These are phyloP conservation scores for Lethrus apterus DNA, from an alignment of 1,140 invertebrate genomes.

Conservation along the genomic window DNA sequence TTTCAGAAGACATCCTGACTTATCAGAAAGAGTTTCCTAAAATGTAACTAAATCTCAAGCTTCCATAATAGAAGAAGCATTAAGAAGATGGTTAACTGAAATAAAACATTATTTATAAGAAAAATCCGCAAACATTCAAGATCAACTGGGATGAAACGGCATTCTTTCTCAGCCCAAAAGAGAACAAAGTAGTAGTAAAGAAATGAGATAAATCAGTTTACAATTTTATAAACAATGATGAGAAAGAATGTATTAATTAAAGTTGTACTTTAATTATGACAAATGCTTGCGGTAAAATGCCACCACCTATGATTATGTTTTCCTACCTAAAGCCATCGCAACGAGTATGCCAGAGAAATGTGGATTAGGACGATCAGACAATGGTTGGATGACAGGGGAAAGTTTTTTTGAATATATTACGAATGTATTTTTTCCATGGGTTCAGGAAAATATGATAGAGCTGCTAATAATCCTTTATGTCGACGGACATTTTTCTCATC, in stretches of 20 bases:
- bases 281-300: constrained; percentile 12
- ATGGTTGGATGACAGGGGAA: constrained; percentile 39
- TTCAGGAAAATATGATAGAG: constrained; percentile 27
- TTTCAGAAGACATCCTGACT: constrained; percentile 27
- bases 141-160: constrained; percentile 39
- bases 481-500: constrained; percentile 35
- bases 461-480: constrained; percentile 35
- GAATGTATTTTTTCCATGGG: constrained; percentile 34
- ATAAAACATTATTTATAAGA: constrained; percentile 19
- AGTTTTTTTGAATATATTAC: constrained; percentile 39
- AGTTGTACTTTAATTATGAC: constrained; percentile 14
- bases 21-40: constrained; percentile 23
- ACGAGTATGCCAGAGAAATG: constrained; percentile 21
- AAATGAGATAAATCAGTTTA: constrained; percentile 33
- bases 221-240: constrained; percentile 21
- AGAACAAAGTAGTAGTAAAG: constrained; percentile 25
- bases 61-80: constrained; percentile 21
- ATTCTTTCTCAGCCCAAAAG: constrained; percentile 34
- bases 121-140: constrained; percentile 27
- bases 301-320: constrained; percentile 17
- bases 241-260: constrained; percentile 25
- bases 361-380: constrained; percentile 36
- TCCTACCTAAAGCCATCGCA: constrained; percentile 22
- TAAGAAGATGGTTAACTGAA: constrained; percentile 28
- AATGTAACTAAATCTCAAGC: constrained; percentile 31